These are phyloP conservation scores for Chlorodrepanis virens DNA, from an alignment of 2,113 vertebrate genomes.

Conservation along the genomic window DNA sequence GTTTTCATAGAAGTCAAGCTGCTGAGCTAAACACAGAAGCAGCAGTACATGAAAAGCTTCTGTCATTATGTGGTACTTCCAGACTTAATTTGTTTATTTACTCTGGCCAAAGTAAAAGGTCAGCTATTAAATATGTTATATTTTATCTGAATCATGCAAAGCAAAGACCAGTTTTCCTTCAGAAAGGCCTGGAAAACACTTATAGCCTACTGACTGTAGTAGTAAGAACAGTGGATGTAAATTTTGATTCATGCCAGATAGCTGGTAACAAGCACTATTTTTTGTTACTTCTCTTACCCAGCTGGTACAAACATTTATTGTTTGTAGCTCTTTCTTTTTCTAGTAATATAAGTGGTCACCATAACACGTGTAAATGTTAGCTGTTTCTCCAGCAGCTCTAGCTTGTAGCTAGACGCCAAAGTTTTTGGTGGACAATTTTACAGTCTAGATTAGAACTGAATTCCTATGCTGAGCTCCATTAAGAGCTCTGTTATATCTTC, in stretches of 20 bases:
- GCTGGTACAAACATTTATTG: neutral
- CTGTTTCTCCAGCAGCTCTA: neutral
- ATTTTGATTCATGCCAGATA: neutral
- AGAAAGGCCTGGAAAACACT: neutral
- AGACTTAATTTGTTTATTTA: neutral
- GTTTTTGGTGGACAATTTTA: neutral
- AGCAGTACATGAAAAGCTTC: neutral
- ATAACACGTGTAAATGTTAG: neutral
- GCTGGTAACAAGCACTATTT: neutral
- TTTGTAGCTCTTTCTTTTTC: neutral
- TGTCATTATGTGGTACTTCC: neutral
- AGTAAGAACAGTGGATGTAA: neutral
- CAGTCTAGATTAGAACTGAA: neutral
- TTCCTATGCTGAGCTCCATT: neutral
- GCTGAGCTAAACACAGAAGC: neutral
- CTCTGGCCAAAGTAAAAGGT: neutral
- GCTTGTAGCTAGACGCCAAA: neutral
- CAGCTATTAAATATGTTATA: neutral
- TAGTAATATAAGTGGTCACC: neutral
- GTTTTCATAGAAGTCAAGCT: neutral
- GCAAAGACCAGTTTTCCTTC: neutral
- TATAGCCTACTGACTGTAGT: neutral
- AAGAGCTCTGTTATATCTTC: neutral
- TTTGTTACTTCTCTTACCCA: neutral
- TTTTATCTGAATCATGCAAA: neutral